Conservation (phyloP, 2,797 vertebrate species). For the Carapus acus region DNA sequence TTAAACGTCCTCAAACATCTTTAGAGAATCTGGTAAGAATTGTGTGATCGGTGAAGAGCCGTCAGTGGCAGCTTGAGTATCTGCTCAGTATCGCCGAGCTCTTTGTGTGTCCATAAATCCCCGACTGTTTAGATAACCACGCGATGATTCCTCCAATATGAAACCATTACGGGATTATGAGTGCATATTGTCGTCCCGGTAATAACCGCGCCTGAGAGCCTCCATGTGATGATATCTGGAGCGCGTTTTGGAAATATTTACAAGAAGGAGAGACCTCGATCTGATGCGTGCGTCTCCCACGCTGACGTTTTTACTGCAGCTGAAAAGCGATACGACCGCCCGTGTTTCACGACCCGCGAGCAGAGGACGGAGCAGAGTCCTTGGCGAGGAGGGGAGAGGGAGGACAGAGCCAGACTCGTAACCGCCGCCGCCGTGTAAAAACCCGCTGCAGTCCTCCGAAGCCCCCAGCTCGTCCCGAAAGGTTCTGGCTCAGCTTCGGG, state of each 20-base stretch:
- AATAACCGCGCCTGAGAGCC: background rate
- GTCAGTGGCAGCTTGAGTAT: no score
- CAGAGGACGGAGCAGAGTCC: background rate
- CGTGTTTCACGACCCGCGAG: background rate
- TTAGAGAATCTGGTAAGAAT: no score
- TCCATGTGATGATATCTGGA: conserved; percentile 9
- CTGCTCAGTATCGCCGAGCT: no score
- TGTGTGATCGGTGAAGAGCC: no score
- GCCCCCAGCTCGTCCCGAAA: no score
- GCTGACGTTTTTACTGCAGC: conserved; percentile 1
- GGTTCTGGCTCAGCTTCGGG: no score
- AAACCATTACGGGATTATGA: background rate
- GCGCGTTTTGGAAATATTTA: background rate
- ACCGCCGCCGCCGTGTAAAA: no score
- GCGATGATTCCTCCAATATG: background rate
- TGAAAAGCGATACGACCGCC: background rate
- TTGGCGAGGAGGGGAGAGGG: no score
- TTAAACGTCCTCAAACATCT: no score
- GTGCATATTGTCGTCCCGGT: background rate
- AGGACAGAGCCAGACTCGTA: no score
- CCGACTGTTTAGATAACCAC: background rate
- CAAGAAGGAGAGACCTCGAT: conserved; percentile 1
- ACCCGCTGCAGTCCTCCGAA: no score
- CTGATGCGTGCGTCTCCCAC: background rate
- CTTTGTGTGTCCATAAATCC: background rate